Conservation (phyloP, 2,113 vertebrate species). For the Nansenia antarctica region DNA sequence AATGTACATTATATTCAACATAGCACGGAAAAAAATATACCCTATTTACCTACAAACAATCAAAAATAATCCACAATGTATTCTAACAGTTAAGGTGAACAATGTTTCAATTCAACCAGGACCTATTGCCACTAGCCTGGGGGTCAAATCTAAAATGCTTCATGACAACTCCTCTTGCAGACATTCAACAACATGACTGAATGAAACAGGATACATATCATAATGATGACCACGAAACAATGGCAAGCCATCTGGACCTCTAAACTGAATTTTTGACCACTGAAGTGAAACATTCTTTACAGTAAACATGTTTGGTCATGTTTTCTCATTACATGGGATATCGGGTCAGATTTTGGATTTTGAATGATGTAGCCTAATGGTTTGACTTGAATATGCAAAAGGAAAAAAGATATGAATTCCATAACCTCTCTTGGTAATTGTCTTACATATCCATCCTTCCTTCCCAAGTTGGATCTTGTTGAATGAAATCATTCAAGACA, state of each 20-base stretch:
- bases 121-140: neutral
- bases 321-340: no score
- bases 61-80: neutral
- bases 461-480: neutral
- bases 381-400: no score
- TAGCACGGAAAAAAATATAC: conserved; percentile 25
- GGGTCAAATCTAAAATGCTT: neutral
- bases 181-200: no score
- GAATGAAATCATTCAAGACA: neutral
- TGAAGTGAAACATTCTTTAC: no score
- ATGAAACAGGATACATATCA: no score
- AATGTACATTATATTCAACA: conserved; percentile 56
- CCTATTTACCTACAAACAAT: conserved; percentile 23
- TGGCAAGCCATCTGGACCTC: no score
- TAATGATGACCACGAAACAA: no score
- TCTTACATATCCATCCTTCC: neutral
- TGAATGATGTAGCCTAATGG: neutral
- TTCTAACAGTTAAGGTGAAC: neutral
- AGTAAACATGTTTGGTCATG: no score
- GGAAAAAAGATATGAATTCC: neutral
- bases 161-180: neutral
- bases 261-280: no score
- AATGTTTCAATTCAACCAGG: neutral
- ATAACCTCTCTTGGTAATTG: neutral
- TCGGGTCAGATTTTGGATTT: no score